phyloP scores from a whole-genome alignment of 23 tunicate species.

The Trididemnum miniatum region DNA sequence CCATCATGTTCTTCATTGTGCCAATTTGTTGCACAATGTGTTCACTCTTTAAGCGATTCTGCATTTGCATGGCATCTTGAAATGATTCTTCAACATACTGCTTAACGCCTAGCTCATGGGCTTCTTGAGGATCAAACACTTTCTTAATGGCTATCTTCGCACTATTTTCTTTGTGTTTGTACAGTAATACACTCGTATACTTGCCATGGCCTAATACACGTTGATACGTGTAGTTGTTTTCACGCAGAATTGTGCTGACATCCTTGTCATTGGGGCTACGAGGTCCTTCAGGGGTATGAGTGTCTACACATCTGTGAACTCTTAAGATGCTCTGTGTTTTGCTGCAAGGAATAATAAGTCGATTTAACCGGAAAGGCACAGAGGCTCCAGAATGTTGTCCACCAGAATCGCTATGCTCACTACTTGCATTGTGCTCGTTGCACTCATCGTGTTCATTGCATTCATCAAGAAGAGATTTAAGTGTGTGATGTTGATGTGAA shows the following conservation, averaged over 20 bases:
- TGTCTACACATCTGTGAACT: slow-evolving; percentile 43
- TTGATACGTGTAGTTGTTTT: slow-evolving; percentile 42
- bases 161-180: not conserved
- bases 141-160: slow-evolving; percentile 41
- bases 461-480: slow-evolving; percentile 41
- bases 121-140: slow-evolving; percentile 27
- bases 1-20: slow-evolving; percentile 56
- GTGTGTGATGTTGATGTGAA: slow-evolving; percentile 37
- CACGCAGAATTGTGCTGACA: not conserved
- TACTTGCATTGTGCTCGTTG: too few relatives aligned
- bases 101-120: slow-evolving; percentile 34
- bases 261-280: not conserved
- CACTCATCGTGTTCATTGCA: slow-evolving; percentile 51
- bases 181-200: slow-evolving; percentile 59
- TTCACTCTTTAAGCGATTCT: slow-evolving; percentile 46
- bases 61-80: slow-evolving; percentile 46
- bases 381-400: slow-evolving; percentile 28
- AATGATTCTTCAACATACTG: slow-evolving; percentile 64
- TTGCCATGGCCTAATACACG: slow-evolving; percentile 67
- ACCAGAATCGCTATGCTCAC: too few relatives aligned
- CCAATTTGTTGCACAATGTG: slow-evolving; percentile 72
- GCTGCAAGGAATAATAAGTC: slow-evolving; percentile 38
- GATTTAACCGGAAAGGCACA: slow-evolving; percentile 54
- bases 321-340: slow-evolving; percentile 47
- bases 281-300: not conserved